A percentile compares a stretch with the other conserved stretches of the same genome.
phyloP scores from a whole-genome alignment of 2,113 vertebrate genomes.

The Actenoides lindsayi region DNA sequence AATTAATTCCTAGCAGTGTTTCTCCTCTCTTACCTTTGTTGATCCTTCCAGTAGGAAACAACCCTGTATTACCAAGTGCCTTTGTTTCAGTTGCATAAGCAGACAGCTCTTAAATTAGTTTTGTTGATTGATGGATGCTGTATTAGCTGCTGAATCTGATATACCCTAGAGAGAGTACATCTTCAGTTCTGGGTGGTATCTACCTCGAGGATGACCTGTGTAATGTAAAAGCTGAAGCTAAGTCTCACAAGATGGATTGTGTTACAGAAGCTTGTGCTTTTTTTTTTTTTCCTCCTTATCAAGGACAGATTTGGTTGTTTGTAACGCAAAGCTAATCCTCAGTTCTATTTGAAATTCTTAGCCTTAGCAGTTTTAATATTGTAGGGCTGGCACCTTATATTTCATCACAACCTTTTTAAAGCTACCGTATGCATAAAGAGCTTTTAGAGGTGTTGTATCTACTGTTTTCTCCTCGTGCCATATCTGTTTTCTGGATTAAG shows the following conservation, averaged over 20 bases:
- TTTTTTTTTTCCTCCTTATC: neutral
- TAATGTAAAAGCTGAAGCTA: neutral
- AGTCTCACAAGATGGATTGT: neutral
- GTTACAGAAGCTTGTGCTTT: neutral
- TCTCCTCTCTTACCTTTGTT: neutral
- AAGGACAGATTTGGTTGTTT: neutral
- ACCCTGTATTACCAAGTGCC: neutral
- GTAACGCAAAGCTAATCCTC: neutral
- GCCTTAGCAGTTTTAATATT: neutral
- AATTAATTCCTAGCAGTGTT: neutral
- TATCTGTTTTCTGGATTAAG: neutral
- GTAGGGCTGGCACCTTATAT: conserved; percentile 9
- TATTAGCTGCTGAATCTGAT: neutral
- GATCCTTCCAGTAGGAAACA: neutral
- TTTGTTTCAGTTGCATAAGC: neutral
- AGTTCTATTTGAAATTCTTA: neutral
- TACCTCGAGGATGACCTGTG: neutral
- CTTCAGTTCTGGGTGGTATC: neutral
- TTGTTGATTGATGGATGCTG: neutral
- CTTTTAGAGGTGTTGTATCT: neutral
- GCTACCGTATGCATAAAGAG: neutral
- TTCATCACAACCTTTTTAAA: neutral
- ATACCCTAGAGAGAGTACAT: accelerated
- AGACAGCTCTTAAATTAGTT: neutral
- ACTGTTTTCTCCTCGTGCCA: neutral